phyloP scores from a whole-genome alignment of 2,113 vertebrate species.

The Apodemus sylvaticus region DNA sequence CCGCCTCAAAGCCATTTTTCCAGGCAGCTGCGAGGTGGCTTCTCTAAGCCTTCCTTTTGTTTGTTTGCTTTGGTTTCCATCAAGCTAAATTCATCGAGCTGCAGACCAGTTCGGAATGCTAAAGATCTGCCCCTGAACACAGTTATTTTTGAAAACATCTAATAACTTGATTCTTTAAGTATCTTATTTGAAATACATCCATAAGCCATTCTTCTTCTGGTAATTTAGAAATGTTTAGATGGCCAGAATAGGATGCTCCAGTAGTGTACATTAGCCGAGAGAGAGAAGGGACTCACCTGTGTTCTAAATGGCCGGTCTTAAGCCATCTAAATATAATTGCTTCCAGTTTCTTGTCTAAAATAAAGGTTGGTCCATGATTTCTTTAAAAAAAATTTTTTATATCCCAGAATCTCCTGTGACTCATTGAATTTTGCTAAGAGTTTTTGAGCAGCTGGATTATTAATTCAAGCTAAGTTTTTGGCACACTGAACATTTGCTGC shows the following conservation, averaged over 20 bases:
- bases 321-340: not conserved
- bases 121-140: slow-evolving; percentile 38
- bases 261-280: not conserved
- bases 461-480: not conserved
- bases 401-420: not conserved
- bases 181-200: slow-evolving; percentile 46
- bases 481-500: not conserved
- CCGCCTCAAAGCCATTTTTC: slow-evolving; percentile 62
- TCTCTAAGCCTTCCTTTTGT: slow-evolving; percentile 74
- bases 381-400: not conserved
- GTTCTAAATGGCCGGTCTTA: too few species aligned
- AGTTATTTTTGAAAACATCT: slow-evolving; percentile 40
- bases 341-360: slow-evolving; percentile 12
- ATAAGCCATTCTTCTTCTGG: not conserved
- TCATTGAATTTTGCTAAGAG: not conserved
- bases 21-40: slow-evolving; percentile 64
- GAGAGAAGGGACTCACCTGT: not conserved
- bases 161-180: not conserved
- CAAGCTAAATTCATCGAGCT: slow-evolving; percentile 57
- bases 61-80: slow-evolving; percentile 77
- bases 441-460: not conserved
- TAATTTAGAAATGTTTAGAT: slow-evolving; percentile 30
- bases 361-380: not conserved
- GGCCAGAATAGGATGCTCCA: not conserved
- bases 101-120: slow-evolving; percentile 70